Base-by-base conservation (phyloP, 2,113 vertebrate species). In the Grammomys dolichurus region DNA sequence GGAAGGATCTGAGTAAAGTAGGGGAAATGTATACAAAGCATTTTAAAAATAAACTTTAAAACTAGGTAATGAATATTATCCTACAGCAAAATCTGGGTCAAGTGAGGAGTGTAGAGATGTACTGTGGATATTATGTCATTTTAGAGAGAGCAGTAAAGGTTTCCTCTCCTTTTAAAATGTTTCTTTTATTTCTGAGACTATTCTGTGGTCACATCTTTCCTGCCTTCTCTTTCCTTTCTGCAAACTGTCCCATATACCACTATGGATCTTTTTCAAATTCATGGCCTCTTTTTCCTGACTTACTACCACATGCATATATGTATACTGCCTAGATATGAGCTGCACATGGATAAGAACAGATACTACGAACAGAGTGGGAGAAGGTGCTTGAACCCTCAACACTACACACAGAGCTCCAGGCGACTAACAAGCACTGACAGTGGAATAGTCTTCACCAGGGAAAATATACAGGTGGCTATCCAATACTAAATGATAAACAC, bases 41-140 rank as follows among this genome's bases (percentile, higher is more conserved):
- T 78, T 54, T 78, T 19, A 17, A 78, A 77, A 33, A 33, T 48
- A 78, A 78, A 51, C 19, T 78, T 51, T 78, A 19, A 78, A 54
- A 9, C 43, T 87, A 72, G 63, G 85, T 75, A 12, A 91, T 4
- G 51, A 77, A 36, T 69, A 93, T 17, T 63, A 51, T 69, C 56
- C 60, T 72, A 51, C 19, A 94, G 72, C 81, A 95, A 87, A 95
- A 84, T 72, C 54, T 69, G 72, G 33, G 60, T 19, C 9, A 93
- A 85, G 0, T 90, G 43, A 77, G 40, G 33, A 91, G 36, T 63
- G 24, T 3, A 91, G 93, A 67, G n/a, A 75, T 0, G 40, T 73
- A 76, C 28, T 67, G 31, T 56, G 51, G 82, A 97, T 93, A 95
- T 58, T 96, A 96, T 14, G 8, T 65, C 63, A 88, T 72, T 84